Percentiles rank a stretch among this genome's conserved stretches.
These are phyloP conservation scores for Conomelus anceps DNA, from an alignment of 2,888 invertebrate genomes.

Conservation along the genomic window DNA sequence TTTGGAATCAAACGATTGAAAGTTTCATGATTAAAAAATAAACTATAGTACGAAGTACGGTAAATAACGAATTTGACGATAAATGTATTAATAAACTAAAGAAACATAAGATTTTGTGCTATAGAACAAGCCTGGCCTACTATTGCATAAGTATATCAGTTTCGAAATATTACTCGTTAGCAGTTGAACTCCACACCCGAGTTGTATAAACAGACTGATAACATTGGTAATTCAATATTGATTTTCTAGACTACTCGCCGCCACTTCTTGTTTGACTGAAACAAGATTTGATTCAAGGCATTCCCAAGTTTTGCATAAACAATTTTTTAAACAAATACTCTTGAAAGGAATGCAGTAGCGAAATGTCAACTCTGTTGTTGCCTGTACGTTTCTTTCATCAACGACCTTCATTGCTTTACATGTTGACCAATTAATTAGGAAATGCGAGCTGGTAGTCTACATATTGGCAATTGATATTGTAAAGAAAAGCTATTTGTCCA, in stretches of 20 bases:
- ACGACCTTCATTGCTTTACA: not conserved
- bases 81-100: not conserved
- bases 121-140: not conserved
- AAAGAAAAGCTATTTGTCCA: not conserved
- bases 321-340: not conserved
- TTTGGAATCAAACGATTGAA: too few species aligned
- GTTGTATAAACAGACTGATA: not conserved
- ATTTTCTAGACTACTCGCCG: not conserved
- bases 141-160: not conserved
- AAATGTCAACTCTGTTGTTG: not conserved
- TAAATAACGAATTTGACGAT: too few species aligned
- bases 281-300: not conserved
- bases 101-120: not conserved
- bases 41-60: too few species aligned
- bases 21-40: too few species aligned
- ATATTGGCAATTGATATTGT: not conserved
- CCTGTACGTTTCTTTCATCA: not conserved
- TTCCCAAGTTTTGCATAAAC: not conserved
- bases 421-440: not conserved
- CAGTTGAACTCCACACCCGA: not conserved
- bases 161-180: not conserved
- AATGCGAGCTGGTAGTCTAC: not conserved
- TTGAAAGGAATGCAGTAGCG: not conserved
- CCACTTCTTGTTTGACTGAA: not conserved
- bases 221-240: not conserved